Evolutionary conservation across 2,797 vertebrate species (phyloP).

Genomic region (Diglossa cyanea): DNA sequence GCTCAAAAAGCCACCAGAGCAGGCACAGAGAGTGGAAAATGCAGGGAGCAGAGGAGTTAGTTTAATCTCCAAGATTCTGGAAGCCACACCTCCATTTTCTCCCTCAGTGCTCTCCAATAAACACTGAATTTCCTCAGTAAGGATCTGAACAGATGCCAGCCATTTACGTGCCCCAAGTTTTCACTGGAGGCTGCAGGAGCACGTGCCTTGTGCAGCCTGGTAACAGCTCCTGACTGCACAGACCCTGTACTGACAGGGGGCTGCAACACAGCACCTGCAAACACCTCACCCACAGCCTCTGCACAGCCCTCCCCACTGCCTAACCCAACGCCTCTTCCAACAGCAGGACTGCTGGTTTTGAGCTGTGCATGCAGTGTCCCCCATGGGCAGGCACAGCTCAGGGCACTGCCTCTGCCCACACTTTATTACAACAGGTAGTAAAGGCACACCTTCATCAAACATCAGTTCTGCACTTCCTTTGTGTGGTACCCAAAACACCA

Average conservation of each 20-base stretch:
- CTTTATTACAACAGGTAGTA: background rate
- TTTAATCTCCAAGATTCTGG: background rate
- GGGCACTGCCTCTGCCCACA: background rate
- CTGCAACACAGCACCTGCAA: background rate
- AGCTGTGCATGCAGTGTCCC: background rate
- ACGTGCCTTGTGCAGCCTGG: background rate
- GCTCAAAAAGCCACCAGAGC: background rate
- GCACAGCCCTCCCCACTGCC: background rate
- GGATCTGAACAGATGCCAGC: background rate
- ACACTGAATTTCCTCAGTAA: background rate
- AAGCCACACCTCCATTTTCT: background rate
- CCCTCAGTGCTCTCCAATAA: background rate
- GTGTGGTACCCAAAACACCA: background rate
- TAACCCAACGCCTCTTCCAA: background rate
- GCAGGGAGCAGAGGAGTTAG: background rate
- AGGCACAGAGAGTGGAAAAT: background rate
- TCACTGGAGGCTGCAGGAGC: conserved; percentile 17
- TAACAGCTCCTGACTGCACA: background rate
- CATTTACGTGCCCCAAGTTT: background rate
- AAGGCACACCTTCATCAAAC: accelerated
- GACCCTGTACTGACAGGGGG: accelerated
- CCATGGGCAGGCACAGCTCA: accelerated
- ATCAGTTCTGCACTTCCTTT: background rate
- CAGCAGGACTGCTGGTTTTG: background rate
- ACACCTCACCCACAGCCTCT: background rate